Base-by-base conservation (phyloP, 2,113 vertebrate species). In the Lethenteron camtschaticum region DNA sequence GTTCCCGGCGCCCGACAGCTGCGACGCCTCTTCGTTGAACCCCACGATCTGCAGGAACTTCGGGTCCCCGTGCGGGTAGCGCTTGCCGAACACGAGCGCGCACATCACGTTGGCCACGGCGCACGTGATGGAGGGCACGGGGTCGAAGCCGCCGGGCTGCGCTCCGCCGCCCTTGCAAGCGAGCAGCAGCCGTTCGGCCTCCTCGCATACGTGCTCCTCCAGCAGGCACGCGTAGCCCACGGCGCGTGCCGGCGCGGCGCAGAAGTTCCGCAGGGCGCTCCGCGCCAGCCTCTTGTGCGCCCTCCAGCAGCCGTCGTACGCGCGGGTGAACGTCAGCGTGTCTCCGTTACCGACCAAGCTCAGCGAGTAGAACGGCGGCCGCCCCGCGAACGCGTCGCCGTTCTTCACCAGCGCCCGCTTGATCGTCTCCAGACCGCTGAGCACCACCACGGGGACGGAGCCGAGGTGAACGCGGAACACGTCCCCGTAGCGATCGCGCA, bases 81-180 rank as follows among this genome's bases (percentile, higher is more conserved):
- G 80, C 8, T 78, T 80, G 9, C n/a, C 86, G 6, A 89, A 90
- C 76, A 87, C 89, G 74, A 92, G 88, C 57, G 83, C 87, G 57
- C 84, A 87, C 74, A 92, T 86, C 69, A 90, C 84, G 1, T 90
- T 92, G 20, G 82, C 80, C 12, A 92, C 88, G 0, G 88, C 87
- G 68, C 88, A 77, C 2, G 89, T 83, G 3, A 92, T 72, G 66
- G 85, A 81, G 4, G 79, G 79, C 73, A 81, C 84, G 9, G 84
- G 85, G 70, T 90, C 86, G 10, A 89, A 89, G 71, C 72, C 75
- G 41, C 85, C 84, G 1, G 74, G 66, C 0, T 70, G 55, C 63
- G 77, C 58, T 83, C 84, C 88, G 71, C 79, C 75, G 1, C 58
- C 71, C 55, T 73, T 70, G 12, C 90, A 76, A 69, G 78, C 81